Conservation (phyloP, 2,113 vertebrate species). For the Tympanuchus pallidicinctus region DNA sequence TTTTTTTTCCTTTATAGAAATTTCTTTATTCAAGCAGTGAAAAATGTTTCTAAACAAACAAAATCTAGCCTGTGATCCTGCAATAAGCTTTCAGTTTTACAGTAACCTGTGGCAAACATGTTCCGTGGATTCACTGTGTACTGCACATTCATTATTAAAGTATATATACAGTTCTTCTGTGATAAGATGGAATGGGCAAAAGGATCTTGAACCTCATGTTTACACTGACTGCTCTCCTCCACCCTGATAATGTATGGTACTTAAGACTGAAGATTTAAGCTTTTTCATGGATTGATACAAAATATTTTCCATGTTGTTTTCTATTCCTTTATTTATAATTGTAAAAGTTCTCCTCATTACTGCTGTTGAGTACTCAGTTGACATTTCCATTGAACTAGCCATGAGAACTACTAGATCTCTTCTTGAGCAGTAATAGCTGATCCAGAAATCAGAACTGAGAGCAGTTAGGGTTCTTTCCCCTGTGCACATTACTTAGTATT, state of each 20-base stretch:
- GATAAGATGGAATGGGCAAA: neutral
- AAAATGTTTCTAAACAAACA: neutral
- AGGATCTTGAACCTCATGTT: neutral
- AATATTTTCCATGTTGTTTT: neutral
- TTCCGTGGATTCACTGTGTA: neutral
- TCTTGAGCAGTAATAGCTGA: neutral
- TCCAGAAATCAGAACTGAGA: neutral
- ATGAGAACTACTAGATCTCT: neutral
- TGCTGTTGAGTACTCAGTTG: neutral
- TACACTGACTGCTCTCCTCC: neutral
- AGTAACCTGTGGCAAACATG: neutral
- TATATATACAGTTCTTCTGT: neutral
- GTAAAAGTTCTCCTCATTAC: neutral
- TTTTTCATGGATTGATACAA: neutral
- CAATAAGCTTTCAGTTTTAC: neutral
- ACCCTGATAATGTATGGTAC: neutral
- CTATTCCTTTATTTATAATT: neutral
- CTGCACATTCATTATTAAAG: neutral
- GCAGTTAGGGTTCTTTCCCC: neutral
- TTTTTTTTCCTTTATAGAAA: neutral
- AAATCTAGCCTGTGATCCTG: neutral
- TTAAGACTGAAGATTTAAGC: neutral
- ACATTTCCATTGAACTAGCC: neutral
- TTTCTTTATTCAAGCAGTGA: neutral
- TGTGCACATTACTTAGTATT: neutral